Conservation (phyloP, 2,888 invertebrate genomes). For the Acanthacorydalis orientalis region DNA sequence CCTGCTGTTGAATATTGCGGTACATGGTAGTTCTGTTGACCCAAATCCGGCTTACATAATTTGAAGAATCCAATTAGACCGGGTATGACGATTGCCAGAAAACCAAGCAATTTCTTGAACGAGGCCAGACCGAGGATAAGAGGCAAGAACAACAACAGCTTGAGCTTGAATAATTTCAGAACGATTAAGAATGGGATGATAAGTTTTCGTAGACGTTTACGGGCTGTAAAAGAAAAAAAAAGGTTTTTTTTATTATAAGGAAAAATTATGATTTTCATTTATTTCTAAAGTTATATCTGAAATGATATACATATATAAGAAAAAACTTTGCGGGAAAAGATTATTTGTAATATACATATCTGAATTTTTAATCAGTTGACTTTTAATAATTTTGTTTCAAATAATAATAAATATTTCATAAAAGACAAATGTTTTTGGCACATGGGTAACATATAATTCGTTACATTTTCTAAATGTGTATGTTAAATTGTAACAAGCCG, state of each 20-base stretch:
- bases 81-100: slow-evolving; percentile 63
- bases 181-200: slow-evolving; percentile 68
- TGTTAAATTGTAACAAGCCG: no score
- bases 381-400: no score
- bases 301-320: neutral
- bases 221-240: slow-evolving; percentile 34
- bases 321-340: no score
- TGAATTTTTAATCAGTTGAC: no score
- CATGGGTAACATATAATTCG: neutral
- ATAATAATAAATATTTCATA: no score
- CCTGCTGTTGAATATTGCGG: slow-evolving; percentile 61
- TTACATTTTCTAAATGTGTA: neutral
- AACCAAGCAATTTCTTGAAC: slow-evolving; percentile 68
- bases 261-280: neutral
- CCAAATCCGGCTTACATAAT: slow-evolving; percentile 55
- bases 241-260: neutral
- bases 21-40: slow-evolving; percentile 27
- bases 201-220: slow-evolving; percentile 64
- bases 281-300: neutral
- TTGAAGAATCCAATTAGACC: slow-evolving; percentile 74
- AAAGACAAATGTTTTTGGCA: neutral
- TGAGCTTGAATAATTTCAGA: slow-evolving; percentile 69
- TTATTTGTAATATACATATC: no score
- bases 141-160: slow-evolving; percentile 64
- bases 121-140: slow-evolving; percentile 69